phyloP scores from a whole-genome alignment of 92 coral and sea anemone genomes.

The Epizoanthus fatuus region DNA sequence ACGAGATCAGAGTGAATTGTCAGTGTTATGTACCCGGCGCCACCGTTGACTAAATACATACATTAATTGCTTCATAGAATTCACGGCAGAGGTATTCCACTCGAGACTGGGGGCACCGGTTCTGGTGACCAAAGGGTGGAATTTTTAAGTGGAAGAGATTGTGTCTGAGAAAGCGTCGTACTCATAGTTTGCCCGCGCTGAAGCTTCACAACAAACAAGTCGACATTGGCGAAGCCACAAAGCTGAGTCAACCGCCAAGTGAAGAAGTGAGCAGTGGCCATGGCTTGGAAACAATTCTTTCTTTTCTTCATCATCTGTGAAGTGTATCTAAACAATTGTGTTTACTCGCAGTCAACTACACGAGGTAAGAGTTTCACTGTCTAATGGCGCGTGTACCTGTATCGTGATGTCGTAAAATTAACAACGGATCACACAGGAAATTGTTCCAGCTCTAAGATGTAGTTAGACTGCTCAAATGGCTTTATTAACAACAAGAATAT shows the following conservation, averaged over 20 bases:
- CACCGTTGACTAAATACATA: constrained; percentile 37
- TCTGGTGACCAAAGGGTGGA: not conserved
- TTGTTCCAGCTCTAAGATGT: not conserved
- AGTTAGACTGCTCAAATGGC: constrained; percentile 9
- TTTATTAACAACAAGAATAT: not conserved
- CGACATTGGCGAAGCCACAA: not conserved
- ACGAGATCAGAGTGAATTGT: constrained; percentile 1
- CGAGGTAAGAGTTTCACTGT: constrained; percentile 21
- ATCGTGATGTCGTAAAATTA: not conserved
- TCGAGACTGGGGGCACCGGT: not conserved
- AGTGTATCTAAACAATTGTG: constrained; percentile 17
- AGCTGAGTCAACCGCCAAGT: not conserved
- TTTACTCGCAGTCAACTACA: constrained; percentile 27
- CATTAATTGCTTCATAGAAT: constrained; percentile 1
- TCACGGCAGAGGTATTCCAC: not conserved
- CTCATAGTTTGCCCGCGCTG: constrained; percentile 4
- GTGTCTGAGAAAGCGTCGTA: not conserved
- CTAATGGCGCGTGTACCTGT: not conserved
- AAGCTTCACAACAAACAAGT: constrained; percentile 24
- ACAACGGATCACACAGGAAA: not conserved
- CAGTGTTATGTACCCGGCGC: not conserved
- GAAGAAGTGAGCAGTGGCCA: not conserved
- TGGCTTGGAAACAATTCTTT: constrained; percentile 15
- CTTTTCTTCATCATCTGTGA: constrained; percentile 29
- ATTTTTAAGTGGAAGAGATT: no score